A percentile compares a stretch with the other conserved stretches of the same genome.
Evolutionary conservation across 1,140 invertebrate genomes (phyloP).

Genomic region (Cotesia chilonis): DNA sequence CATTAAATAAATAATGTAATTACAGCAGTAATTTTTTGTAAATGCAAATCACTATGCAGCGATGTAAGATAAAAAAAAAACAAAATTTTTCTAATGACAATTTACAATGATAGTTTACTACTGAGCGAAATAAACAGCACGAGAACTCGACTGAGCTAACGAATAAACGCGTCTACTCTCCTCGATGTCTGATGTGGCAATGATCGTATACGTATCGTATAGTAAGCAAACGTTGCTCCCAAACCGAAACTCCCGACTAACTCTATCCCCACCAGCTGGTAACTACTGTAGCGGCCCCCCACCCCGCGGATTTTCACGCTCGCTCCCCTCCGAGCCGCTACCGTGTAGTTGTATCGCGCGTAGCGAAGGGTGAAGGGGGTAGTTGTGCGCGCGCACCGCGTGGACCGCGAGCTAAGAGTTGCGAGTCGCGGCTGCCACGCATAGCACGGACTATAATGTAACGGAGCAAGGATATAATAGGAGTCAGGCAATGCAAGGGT

Average conservation of each 20-base stretch:
- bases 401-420: slow-evolving; percentile 39
- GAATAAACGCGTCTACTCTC: slow-evolving; percentile 60
- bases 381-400: slow-evolving; percentile 37
- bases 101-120: neutral
- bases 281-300: neutral
- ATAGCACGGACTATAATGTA: slow-evolving; percentile 28
- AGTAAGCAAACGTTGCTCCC: slow-evolving; percentile 46
- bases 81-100: neutral
- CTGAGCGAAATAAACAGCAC: slow-evolving; percentile 39
- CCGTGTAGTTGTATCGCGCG: neutral
- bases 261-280: neutral
- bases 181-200: slow-evolving; percentile 64
- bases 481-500: neutral
- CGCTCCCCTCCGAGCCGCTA: neutral
- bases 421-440: slow-evolving; percentile 26
- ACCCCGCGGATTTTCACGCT: neutral
- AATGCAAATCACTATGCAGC: too few species aligned
- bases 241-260: slow-evolving; percentile 42
- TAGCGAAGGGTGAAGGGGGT: neutral
- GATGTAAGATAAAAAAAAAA: too few species aligned
- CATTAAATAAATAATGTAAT: too few species aligned
- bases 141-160: slow-evolving; percentile 61
- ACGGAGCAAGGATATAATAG: slow-evolving; percentile 39
- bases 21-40: too few species aligned
- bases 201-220: slow-evolving; percentile 47